These are phyloP conservation scores for Lucilia cuprina DNA, from an alignment of 1,140 invertebrate species.

Conservation along the genomic window DNA sequence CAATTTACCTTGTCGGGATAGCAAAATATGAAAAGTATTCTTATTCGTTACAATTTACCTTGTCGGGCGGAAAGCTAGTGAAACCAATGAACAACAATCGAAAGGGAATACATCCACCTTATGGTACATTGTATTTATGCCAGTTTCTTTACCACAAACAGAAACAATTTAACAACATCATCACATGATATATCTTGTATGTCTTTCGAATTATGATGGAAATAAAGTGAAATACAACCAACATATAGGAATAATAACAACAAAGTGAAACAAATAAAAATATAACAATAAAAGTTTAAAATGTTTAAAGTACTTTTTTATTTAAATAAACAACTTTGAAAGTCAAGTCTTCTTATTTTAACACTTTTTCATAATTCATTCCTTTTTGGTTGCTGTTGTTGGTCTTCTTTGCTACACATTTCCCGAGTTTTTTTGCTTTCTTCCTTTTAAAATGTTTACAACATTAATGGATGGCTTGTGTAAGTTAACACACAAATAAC, in stretches of 20 bases:
- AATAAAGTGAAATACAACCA: neutral
- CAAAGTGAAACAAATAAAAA: neutral
- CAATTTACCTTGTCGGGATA: no score
- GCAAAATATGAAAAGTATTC: no score
- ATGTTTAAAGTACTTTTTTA: conserved; percentile 8
- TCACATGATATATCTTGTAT: neutral
- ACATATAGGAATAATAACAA: neutral
- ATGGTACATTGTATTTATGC: neutral
- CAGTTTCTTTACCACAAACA: neutral
- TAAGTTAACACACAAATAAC: neutral
- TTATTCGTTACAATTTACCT: no score
- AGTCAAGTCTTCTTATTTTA: neutral
- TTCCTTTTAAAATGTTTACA: neutral
- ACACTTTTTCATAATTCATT: neutral
- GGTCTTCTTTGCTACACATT: neutral
- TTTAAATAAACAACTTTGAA: neutral
- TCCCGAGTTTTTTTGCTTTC: neutral
- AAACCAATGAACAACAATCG: neutral
- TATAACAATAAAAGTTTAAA: conserved; percentile 6
- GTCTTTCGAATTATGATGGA: neutral
- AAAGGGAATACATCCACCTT: neutral
- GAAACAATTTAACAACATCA: neutral
- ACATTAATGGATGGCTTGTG: neutral
- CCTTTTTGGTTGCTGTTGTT: neutral
- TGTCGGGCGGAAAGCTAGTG: no score